Conservation (phyloP, 1,140 invertebrate species). For the Globodera rostochiensis region DNA sequence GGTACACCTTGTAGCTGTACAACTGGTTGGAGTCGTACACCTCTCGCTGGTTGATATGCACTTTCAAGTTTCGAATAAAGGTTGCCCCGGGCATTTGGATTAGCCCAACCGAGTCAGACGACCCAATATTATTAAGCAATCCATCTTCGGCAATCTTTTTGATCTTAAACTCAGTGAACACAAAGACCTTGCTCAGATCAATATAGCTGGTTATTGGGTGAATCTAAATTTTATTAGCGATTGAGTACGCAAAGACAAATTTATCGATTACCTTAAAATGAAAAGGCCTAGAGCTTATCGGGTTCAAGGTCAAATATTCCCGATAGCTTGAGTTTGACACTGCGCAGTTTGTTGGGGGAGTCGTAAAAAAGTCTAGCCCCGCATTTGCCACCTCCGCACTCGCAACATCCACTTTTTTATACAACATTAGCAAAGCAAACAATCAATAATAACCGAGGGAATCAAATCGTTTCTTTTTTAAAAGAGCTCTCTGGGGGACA, state of each 20-base stretch:
- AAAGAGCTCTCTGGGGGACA: not conserved
- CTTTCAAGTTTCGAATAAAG: not conserved
- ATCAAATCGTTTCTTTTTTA: not conserved
- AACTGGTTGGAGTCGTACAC: slow-evolving; percentile 16
- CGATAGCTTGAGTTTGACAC: not conserved
- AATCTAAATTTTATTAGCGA: not conserved
- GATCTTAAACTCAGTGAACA: not conserved
- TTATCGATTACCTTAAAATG: not conserved
- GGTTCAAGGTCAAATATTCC: not conserved
- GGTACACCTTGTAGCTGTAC: slow-evolving; percentile 4
- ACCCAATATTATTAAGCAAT: not conserved
- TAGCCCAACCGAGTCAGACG: not conserved
- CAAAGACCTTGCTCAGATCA: slow-evolving; percentile 4
- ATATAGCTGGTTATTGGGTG: slow-evolving; percentile 8
- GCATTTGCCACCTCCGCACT: slow-evolving; percentile 5
- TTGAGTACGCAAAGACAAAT: no score
- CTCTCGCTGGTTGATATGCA: slow-evolving; percentile 16
- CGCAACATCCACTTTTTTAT: slow-evolving; percentile 10
- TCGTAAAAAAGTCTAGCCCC: not conserved
- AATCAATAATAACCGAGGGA: not conserved
- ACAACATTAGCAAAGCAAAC: not conserved
- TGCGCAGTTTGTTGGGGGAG: not conserved
- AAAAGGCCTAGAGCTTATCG: not conserved
- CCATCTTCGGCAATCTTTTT: not conserved
- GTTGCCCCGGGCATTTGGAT: slow-evolving; percentile 1